Base-by-base conservation (phyloP, 2,797 vertebrate genomes). In the Pipistrellus pipistrellus region DNA sequence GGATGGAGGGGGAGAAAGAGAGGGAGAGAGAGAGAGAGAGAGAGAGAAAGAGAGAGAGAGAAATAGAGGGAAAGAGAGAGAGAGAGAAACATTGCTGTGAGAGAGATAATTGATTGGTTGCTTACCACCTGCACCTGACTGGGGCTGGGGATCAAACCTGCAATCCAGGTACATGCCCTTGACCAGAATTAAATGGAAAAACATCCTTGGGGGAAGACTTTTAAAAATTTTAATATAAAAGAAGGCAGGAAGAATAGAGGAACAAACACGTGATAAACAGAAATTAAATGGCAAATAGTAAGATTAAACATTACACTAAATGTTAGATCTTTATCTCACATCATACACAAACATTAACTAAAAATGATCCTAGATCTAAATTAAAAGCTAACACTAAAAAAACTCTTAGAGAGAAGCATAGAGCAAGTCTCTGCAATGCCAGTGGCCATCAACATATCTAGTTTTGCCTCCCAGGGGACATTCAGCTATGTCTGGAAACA, bases 401-500 rank as follows among this genome's bases (percentile, higher is more conserved):
- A 46, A 76, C 44, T 69, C 69, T n/a, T 10, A 51, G 4, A 41
- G 30, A 48, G 59, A 75, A 59, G 78, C 27, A 41, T 0, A 8
- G 25, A 57, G 23, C 55, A 64, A 71, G 62, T 64, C 76, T 93
- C 59, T 38, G 76, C 53, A 38, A 62, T 17, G n/a, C 51, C 76
- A 62, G 0, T 12, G 46, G 25, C 90, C 86, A 71, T 86, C 76
- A 71, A 32, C n/a, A n/a, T n/a, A n/a, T n/a, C n/a, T n/a, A n/a
- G n/a, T 18, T 77, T 46, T 77, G 44, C 62, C 55, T 72, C 35
- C 30, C 11, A 44, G 44, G 69, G 59, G 76, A 75, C 53, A 32
- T 48, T 86, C 17, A 82, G 71, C n/a, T 57, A 64, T 6, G 59
- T 95, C 87, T 71, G 53, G 83, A 76, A 76, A 72, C n/a, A 72